These are phyloP conservation scores for Dolomedes plantarius DNA, from an alignment of 2,888 invertebrate genomes.

Conservation along the genomic window DNA sequence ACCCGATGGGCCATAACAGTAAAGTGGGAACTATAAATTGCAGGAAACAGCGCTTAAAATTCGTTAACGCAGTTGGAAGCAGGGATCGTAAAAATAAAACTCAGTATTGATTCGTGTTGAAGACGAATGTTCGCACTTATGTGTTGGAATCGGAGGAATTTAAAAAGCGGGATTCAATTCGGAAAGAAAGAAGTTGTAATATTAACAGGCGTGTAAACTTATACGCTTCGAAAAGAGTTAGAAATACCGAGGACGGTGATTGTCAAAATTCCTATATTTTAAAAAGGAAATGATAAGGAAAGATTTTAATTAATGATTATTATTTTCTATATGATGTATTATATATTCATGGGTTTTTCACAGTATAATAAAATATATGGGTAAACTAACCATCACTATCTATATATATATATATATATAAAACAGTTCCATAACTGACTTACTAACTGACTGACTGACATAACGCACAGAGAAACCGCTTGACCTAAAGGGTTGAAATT, in stretches of 20 bases:
- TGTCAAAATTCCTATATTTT: too few relatives aligned
- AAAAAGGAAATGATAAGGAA: too few relatives aligned
- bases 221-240: neutral
- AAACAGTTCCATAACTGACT: too few relatives aligned
- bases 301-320: too few relatives aligned
- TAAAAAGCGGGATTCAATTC: neutral
- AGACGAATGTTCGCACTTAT: slow-evolving; percentile 26
- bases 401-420: too few relatives aligned
- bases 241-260: neutral
- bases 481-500: too few relatives aligned
- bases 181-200: slow-evolving; percentile 9
- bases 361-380: too few relatives aligned
- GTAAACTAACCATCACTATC: too few relatives aligned
- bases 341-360: too few relatives aligned
- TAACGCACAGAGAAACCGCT: too few relatives aligned
- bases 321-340: too few relatives aligned
- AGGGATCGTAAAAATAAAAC: slow-evolving; percentile 70
- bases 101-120: slow-evolving; percentile 53
- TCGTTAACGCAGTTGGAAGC: slow-evolving; percentile 66
- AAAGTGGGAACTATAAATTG: slow-evolving; percentile 69
- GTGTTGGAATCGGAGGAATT: slow-evolving; percentile 12
- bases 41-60: slow-evolving; percentile 70
- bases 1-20: slow-evolving; percentile 70
- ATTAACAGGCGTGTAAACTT: slow-evolving; percentile 14
- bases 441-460: too few relatives aligned